Evolutionary conservation across 1,140 invertebrate species (phyloP).

Genomic region (Drosophila triauraria): DNA sequence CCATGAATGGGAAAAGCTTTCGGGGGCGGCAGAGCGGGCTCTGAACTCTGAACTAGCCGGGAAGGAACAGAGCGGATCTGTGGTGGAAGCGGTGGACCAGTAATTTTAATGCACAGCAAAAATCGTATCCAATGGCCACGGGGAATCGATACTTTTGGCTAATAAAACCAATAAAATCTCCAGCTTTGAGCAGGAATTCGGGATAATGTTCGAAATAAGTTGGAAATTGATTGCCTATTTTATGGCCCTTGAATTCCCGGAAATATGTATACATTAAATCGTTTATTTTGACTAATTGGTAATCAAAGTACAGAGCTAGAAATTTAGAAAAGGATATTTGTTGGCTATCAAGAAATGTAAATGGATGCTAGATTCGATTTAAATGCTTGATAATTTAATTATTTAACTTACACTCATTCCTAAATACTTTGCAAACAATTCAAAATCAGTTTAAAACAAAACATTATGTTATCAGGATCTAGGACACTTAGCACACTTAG

Average conservation of each 20-base stretch:
- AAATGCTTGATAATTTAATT: neutral
- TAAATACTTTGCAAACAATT: no score
- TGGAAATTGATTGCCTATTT: neutral
- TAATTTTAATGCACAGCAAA: constrained; percentile 26
- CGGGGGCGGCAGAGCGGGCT: neutral
- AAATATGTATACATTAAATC: neutral
- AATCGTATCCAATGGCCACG: constrained; percentile 3
- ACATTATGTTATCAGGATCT: no score
- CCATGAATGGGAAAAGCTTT: constrained; percentile 37
- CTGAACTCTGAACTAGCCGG: constrained; percentile 14
- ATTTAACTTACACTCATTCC: no score
- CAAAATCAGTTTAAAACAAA: no score
- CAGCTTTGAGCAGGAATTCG: neutral
- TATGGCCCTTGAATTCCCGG: neutral
- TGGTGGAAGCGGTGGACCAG: constrained; percentile 30
- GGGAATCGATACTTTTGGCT: neutral
- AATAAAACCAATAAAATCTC: constrained; percentile 1
- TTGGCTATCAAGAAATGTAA: no score
- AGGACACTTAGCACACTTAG: no score
- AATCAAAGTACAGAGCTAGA: neutral
- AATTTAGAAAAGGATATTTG: neutral
- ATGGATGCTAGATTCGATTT: no score
- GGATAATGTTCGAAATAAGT: neutral
- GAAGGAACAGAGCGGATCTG: constrained; percentile 42
- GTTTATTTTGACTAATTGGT: constrained; percentile 4